Base-by-base conservation (phyloP, 2,113 vertebrate genomes). In the Platichthys flesus region DNA sequence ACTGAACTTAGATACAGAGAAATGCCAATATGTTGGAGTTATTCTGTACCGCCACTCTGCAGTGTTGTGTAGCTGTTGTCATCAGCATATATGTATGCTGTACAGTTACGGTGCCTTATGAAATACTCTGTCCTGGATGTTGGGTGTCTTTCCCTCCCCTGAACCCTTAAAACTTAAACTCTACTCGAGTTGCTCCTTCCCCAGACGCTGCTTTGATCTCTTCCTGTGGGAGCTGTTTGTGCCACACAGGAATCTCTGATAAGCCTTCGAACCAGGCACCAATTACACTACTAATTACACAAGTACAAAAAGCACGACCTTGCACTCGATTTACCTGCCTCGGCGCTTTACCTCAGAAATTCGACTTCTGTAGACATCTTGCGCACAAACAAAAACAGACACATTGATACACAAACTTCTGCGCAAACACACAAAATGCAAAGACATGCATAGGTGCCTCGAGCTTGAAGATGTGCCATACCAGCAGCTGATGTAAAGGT, bases 211-310 rank as follows among this genome's bases (percentile, higher is more conserved):
- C 85, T 89, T 91, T 87, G 82, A 89, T 92, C 76, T 82, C 75
- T 58, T 87, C 87, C 87, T 81, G 72, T 87, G 87, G 84, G 90
- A 92, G 77, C 67, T 73, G 66, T 85, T 82, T 80, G 74, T 85
- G 74, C 75, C 86, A 82, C 76, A 76, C 78, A 76, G 60, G 74
- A 78, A 79, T 76, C 71, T 81, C 67, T 42, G 76, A 85, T 88
- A 78, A 83, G 74, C 72, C 63, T 82, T 15, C 63, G 69, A 90
- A 81, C 72, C 71, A 74, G 66, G 78, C 78, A 68, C 62, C 79
- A 86, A 84, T 88, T 88, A 84, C 82, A 81, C 78, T n/a, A 13
- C 83, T 90, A 87, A 89, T 87, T 90, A 85, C 74, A 61, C 40
- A 42, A 42, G 40, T 42, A 42, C 40, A 42, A 42, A 42, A 42